Percentiles rank a stretch among this genome's conserved stretches.
Evolutionary conservation across 2,797 vertebrate species (phyloP).

Genomic region (Cygnus olor): DNA sequence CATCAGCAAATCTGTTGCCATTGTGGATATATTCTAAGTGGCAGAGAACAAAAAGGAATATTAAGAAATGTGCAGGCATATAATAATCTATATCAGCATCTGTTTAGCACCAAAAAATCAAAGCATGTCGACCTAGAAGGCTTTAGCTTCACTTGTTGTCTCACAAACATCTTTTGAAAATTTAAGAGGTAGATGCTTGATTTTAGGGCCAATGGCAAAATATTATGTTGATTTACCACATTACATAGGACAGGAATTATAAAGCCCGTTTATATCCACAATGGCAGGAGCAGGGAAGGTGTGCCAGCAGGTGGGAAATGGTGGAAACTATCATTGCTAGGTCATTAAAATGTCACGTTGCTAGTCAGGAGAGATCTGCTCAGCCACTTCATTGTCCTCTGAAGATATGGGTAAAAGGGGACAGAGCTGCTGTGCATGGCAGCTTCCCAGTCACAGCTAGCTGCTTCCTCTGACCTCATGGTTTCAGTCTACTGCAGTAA

Average conservation of each 20-base stretch:
- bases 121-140: rapidly evolving
- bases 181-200: not conserved
- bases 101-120: not conserved
- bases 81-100: not conserved
- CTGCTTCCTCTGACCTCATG: not conserved
- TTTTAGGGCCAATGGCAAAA: not conserved
- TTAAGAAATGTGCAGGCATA: not conserved
- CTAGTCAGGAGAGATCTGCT: not conserved
- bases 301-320: not conserved
- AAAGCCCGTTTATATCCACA: not conserved
- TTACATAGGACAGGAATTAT: not conserved
- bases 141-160: not conserved
- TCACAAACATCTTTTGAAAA: not conserved
- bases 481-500: not conserved
- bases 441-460: not conserved
- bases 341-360: not conserved
- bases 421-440: not conserved
- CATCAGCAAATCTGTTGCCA: not conserved
- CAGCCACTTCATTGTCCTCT: not conserved
- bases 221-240: not conserved
- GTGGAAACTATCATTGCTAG: not conserved
- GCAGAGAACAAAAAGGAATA: not conserved
- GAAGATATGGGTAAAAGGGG: not conserved
- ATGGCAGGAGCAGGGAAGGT: not conserved
- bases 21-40: not conserved